phyloP scores from a whole-genome alignment of 2,888 invertebrate genomes.

The Netelia inedita region DNA sequence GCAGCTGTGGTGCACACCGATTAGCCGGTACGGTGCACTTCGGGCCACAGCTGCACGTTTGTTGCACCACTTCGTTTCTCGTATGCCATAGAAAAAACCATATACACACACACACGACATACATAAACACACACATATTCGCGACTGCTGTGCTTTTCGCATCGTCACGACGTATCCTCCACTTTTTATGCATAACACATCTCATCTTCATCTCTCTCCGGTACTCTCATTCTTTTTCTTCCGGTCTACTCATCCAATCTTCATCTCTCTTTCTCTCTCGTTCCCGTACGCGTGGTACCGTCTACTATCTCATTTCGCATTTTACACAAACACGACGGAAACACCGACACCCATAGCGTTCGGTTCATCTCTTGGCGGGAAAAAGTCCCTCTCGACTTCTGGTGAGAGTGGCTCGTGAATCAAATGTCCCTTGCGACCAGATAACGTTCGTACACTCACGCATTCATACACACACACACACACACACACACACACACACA shows the following conservation, averaged over 20 bases:
- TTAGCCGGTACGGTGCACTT: slow-evolving; percentile 72
- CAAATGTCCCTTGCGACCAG: slow-evolving; percentile 18
- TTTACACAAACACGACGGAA: slow-evolving; percentile 32
- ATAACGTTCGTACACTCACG: not conserved
- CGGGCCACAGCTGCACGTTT: slow-evolving; percentile 56
- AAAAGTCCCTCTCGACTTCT: slow-evolving; percentile 33
- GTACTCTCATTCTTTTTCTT: slow-evolving; percentile 36
- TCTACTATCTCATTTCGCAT: slow-evolving; percentile 36
- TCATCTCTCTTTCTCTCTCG: not conserved
- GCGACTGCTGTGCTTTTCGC: slow-evolving; percentile 32
- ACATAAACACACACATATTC: not conserved
- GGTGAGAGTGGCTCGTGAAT: slow-evolving; percentile 55
- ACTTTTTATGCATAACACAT: slow-evolving; percentile 51
- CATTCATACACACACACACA: not conserved
- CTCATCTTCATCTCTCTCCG: slow-evolving; percentile 11
- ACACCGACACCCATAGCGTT: slow-evolving; percentile 18
- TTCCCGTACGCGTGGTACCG: slow-evolving; percentile 14
- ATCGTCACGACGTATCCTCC: slow-evolving; percentile 50
- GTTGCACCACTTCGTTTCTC: slow-evolving; percentile 19
- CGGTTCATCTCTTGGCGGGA: slow-evolving; percentile 20
- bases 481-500: too few relatives aligned
- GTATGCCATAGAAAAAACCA: not conserved
- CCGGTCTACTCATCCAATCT: slow-evolving; percentile 25
- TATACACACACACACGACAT: not conserved
- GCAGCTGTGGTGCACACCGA: slow-evolving; percentile 77